phyloP scores from a whole-genome alignment of 2,888 invertebrate genomes.

The Amblyteles armatorius region DNA sequence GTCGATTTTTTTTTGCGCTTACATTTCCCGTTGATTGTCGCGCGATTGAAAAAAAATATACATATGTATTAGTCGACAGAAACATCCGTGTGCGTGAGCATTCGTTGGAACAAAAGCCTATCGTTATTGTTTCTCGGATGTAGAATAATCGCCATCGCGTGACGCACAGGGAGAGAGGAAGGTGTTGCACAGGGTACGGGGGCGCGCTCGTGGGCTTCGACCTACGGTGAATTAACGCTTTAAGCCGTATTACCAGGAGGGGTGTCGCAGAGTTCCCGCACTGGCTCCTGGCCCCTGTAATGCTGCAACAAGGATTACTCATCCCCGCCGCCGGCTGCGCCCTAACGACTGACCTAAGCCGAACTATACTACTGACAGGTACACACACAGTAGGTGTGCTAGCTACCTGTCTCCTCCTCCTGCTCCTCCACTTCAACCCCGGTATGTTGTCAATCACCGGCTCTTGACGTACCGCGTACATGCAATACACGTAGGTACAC shows the following conservation, averaged over 20 bases:
- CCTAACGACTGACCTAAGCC: constrained; percentile 59
- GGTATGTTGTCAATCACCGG: constrained; percentile 56
- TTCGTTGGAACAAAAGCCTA: background rate
- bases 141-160: background rate
- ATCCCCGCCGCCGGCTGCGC: constrained; percentile 27
- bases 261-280: constrained; percentile 5
- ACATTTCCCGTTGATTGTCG: background rate
- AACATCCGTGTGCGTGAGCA: background rate
- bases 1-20: background rate
- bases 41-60: background rate
- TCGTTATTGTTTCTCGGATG: constrained; percentile 4
- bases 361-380: constrained; percentile 59
- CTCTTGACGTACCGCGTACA: constrained; percentile 18
- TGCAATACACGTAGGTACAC: background rate
- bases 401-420: background rate
- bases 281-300: constrained; percentile 43
- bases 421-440: constrained; percentile 16
- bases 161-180: background rate
- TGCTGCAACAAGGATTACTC: constrained; percentile 58
- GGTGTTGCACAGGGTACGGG: background rate
- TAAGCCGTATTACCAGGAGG: constrained; percentile 33
- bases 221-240: constrained; percentile 57
- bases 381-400: constrained; percentile 28
- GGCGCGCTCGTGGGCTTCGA: background rate
- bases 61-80: background rate